These are phyloP conservation scores for Rhorus exstirpatorius DNA, from an alignment of 2,888 invertebrate species.

Conservation along the genomic window DNA sequence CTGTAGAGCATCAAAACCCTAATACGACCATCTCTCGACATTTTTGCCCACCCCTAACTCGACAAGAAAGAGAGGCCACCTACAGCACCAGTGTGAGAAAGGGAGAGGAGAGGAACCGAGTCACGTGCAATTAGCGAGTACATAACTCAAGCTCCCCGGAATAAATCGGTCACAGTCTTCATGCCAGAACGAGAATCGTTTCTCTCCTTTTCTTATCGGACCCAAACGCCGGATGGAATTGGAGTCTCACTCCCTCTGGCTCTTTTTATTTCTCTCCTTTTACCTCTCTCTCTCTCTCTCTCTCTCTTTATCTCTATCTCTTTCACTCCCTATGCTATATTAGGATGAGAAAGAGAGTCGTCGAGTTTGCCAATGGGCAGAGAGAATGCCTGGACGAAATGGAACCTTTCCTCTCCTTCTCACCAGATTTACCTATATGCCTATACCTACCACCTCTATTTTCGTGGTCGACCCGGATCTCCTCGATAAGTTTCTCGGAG, in stretches of 20 bases:
- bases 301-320: not conserved
- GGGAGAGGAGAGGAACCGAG: constrained; percentile 38
- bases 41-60: constrained; percentile 16
- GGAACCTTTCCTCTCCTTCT: constrained; percentile 29
- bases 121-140: constrained; percentile 73
- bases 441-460: constrained; percentile 67
- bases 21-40: constrained; percentile 44
- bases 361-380: constrained; percentile 52
- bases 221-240: constrained; percentile 60
- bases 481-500: constrained; percentile 71
- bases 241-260: constrained; percentile 53
- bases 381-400: constrained; percentile 46
- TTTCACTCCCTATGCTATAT: constrained; percentile 16
- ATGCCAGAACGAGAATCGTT: constrained; percentile 66
- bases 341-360: constrained; percentile 51
- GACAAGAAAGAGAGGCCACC: constrained; percentile 24
- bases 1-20: constrained; percentile 16
- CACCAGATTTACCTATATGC: constrained; percentile 49
- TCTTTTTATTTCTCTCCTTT: constrained; percentile 1
- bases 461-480: constrained; percentile 73
- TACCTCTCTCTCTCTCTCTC: not conserved
- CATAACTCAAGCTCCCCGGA: constrained; percentile 72
- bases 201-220: constrained; percentile 67
- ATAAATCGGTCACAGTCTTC: constrained; percentile 71
- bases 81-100: constrained; percentile 3